These are phyloP conservation scores for Auanema freiburgensis DNA, from an alignment of 2,888 invertebrate genomes.

Conservation along the genomic window DNA sequence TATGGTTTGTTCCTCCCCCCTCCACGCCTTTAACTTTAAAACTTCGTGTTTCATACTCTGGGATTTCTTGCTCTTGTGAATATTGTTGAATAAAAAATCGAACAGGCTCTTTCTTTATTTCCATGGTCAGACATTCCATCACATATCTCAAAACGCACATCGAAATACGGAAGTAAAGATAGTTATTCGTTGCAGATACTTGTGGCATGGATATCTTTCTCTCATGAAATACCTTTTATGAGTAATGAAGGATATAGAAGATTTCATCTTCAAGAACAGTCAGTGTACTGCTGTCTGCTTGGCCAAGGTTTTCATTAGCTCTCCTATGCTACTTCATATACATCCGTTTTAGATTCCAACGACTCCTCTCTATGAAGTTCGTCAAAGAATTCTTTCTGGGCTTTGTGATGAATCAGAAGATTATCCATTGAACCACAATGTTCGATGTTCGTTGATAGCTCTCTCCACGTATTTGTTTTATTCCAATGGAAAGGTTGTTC, in stretches of 20 bases:
- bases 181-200: background rate
- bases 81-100: too few species aligned
- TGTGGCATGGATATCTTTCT: background rate
- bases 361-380: conserved; percentile 30
- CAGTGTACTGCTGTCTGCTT: conserved; percentile 53
- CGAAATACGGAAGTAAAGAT: background rate
- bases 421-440: conserved; percentile 57
- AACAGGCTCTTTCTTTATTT: background rate
- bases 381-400: conserved; percentile 26
- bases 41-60: too few species aligned
- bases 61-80: too few species aligned
- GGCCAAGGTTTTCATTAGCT: conserved; percentile 33
- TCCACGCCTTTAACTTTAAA: too few species aligned
- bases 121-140: background rate
- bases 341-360: conserved; percentile 34
- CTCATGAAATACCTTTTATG: background rate
- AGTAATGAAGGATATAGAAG: conserved; percentile 43
- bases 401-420: conserved; percentile 35
- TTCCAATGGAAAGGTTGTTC: conserved; percentile 49
- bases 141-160: background rate
- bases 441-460: conserved; percentile 52
- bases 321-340: background rate
- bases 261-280: conserved; percentile 57
- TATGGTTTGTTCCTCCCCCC: too few species aligned
- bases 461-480: conserved; percentile 53